phyloP scores from a whole-genome alignment of 2,113 vertebrate species.

The Strigops habroptila region DNA sequence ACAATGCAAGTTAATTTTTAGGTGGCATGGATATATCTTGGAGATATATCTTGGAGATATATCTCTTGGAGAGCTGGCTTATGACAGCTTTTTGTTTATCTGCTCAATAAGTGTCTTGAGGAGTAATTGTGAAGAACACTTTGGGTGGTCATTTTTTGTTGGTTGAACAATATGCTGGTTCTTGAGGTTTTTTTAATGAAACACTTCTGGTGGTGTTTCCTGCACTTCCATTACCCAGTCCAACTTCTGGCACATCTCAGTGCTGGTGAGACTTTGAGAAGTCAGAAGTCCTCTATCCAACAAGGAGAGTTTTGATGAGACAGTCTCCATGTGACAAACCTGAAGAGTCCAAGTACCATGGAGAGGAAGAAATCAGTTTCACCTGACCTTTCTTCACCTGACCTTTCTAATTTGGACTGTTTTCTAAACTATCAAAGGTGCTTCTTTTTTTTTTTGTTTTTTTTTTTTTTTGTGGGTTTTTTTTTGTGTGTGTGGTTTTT shows the following conservation, averaged over 20 bases:
- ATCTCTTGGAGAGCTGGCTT: background rate
- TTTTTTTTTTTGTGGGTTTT: background rate
- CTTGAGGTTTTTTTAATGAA: background rate
- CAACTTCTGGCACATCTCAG: background rate
- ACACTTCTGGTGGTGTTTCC: background rate
- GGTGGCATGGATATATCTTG: background rate
- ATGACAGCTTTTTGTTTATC: background rate
- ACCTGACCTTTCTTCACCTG: background rate
- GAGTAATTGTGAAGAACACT: background rate
- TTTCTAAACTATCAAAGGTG: background rate
- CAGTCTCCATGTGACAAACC: background rate
- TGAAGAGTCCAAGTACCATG: background rate
- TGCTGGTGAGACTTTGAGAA: background rate
- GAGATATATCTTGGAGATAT: too few species aligned
- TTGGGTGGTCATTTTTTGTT: background rate
- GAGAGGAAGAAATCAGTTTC: background rate
- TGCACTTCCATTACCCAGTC: background rate
- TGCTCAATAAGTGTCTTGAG: background rate
- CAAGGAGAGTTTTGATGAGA: background rate
- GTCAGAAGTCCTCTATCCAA: background rate
- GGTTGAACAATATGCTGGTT: rapidly evolving
- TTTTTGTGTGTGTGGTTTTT: too few species aligned
- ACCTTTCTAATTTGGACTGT: background rate
- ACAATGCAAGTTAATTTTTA: background rate
- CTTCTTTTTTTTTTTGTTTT: background rate